phyloP scores from a whole-genome alignment of 2,113 vertebrate species.

The Callospermophilus lateralis region DNA sequence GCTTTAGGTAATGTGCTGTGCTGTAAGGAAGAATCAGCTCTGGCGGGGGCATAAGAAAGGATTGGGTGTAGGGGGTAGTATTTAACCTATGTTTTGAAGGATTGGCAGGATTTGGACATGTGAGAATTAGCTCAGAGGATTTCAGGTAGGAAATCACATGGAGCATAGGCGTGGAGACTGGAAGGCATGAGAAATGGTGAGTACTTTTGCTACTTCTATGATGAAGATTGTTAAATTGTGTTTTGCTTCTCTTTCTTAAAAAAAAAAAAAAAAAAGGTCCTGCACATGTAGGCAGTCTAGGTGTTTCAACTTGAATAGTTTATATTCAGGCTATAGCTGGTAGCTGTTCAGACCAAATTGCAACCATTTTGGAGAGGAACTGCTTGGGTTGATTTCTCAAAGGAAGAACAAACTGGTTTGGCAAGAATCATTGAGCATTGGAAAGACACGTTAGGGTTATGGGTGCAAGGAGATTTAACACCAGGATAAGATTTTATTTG shows the following conservation, averaged over 20 bases:
- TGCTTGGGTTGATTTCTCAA: neutral
- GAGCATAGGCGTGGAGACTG: conserved; percentile 14
- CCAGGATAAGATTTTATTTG: neutral
- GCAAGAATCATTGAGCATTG: neutral
- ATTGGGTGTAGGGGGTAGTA: conserved; percentile 27
- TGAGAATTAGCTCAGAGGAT: conserved; percentile 69
- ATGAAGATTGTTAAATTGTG: conserved; percentile 67
- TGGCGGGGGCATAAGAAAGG: neutral
- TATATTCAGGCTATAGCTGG: conserved; percentile 45
- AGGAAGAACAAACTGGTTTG: neutral
- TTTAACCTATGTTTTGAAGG: conserved; percentile 53
- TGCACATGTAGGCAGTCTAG: neutral
- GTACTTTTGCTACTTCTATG: conserved; percentile 38
- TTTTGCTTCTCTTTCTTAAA: neutral
- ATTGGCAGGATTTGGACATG: conserved; percentile 58
- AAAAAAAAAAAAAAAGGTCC: conserved; percentile 4
- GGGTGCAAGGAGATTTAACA: neutral
- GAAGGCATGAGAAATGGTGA: conserved; percentile 2
- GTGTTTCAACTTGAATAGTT: conserved; percentile 57
- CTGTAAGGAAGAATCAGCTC: conserved; percentile 33
- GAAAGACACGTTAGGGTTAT: neutral
- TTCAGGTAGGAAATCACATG: conserved; percentile 68
- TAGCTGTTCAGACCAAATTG: conserved; percentile 24
- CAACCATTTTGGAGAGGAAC: conserved; percentile 13
- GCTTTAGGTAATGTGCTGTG: neutral